Conservation (phyloP, 2,888 invertebrate genomes). For the Thysanoteuthis rhombus region DNA sequence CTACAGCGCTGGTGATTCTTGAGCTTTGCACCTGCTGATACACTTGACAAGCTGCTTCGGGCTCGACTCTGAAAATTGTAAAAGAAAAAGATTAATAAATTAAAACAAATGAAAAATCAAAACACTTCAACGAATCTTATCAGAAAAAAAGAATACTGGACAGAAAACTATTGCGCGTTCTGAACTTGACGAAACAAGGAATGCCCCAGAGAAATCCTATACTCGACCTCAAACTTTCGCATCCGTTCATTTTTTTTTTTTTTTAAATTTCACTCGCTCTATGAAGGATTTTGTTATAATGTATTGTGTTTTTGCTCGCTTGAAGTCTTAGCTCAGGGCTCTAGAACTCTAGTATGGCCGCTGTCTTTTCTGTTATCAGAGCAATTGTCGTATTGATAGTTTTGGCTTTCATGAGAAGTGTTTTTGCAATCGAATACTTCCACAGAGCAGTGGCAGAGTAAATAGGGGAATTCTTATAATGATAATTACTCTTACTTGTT, state of each 20-base stretch:
- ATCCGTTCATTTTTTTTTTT: background rate
- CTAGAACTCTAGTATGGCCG: too few species aligned
- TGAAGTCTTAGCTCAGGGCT: too few species aligned
- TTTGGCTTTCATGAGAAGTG: too few species aligned
- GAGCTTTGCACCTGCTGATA: background rate
- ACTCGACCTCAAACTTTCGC: background rate
- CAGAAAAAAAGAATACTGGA: background rate
- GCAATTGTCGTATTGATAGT: too few species aligned
- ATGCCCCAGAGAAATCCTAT: background rate
- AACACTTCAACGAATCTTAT: background rate
- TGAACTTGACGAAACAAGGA: background rate
- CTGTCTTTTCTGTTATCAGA: too few species aligned
- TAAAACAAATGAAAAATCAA: background rate
- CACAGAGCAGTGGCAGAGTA: too few species aligned
- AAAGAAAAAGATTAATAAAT: background rate
- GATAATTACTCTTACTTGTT: too few species aligned
- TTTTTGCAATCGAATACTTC: too few species aligned
- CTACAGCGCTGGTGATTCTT: background rate
- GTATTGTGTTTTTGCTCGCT: too few species aligned
- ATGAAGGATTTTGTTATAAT: too few species aligned
- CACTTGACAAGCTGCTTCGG: background rate
- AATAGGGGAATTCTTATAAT: too few species aligned
- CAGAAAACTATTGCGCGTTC: background rate
- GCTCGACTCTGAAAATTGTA: background rate
- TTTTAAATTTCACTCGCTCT: too few species aligned